Percentiles rank a stretch among this genome's conserved stretches.
phyloP scores from a whole-genome alignment of 64 coral and sea anemone species.

The Montipora sp. region DNA sequence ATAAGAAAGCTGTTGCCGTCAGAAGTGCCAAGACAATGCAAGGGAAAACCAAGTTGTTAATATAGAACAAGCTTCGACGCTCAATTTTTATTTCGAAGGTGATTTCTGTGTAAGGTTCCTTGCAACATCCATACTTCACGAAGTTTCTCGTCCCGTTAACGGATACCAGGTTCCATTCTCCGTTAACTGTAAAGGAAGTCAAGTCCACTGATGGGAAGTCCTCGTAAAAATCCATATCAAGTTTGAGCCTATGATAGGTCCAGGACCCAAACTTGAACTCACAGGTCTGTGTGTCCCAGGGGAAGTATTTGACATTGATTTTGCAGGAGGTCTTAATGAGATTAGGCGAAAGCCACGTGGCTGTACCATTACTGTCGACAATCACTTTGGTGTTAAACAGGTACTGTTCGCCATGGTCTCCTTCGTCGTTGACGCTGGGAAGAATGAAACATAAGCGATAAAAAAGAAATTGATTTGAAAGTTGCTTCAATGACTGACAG shows the following conservation, averaged over 20 bases:
- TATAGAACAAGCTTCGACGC: slow-evolving; percentile 69
- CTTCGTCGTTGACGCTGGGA: slow-evolving; percentile 68
- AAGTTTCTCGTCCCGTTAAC: slow-evolving; percentile 50
- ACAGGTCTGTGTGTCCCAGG: slow-evolving; percentile 82
- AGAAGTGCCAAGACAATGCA: slow-evolving; percentile 78
- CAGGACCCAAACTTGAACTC: slow-evolving; percentile 74
- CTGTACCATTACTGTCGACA: slow-evolving; percentile 36
- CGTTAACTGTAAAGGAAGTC: slow-evolving; percentile 25
- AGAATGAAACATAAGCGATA: not conserved
- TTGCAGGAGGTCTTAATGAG: slow-evolving; percentile 63
- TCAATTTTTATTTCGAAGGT: slow-evolving; percentile 69
- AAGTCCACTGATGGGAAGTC: slow-evolving; percentile 25
- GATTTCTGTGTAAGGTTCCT: slow-evolving; percentile 59
- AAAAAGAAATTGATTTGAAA: not conserved
- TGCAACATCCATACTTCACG: slow-evolving; percentile 56
- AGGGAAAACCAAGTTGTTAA: slow-evolving; percentile 83
- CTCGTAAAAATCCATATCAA: slow-evolving; percentile 46
- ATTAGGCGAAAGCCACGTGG: slow-evolving; percentile 63
- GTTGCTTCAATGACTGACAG: not conserved
- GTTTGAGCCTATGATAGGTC: slow-evolving; percentile 48
- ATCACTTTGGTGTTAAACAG: slow-evolving; percentile 74
- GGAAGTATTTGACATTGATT: slow-evolving; percentile 79
- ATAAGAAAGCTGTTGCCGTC: slow-evolving; percentile 73
- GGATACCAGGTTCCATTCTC: slow-evolving; percentile 76
- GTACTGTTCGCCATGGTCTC: slow-evolving; percentile 69